These are phyloP conservation scores for Oryzias woworae DNA, from an alignment of 2,113 vertebrate species.

Conservation along the genomic window DNA sequence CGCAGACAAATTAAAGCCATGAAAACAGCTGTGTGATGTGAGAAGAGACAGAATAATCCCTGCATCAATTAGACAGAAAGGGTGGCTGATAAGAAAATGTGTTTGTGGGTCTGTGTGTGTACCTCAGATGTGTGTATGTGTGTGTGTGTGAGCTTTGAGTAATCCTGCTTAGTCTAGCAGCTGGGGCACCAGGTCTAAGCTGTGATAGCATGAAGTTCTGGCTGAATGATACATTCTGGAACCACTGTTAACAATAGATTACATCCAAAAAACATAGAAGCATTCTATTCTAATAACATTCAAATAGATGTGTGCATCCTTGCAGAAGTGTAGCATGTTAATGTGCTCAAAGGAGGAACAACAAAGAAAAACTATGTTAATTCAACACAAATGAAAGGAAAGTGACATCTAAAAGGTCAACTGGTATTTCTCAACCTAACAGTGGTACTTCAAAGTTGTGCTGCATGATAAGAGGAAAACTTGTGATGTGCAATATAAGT, in stretches of 20 bases:
- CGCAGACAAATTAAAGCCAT: slow-evolving; percentile 28
- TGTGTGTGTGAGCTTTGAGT: slow-evolving; percentile 41
- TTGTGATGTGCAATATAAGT: no score
- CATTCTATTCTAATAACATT: no score
- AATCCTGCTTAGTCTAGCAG: slow-evolving; percentile 66
- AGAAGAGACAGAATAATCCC: slow-evolving; percentile 64
- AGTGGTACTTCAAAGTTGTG: no score
- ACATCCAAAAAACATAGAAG: neutral
- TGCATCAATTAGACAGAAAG: slow-evolving; percentile 58
- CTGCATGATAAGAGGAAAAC: no score
- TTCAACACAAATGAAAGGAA: no score
- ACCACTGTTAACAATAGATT: slow-evolving; percentile 32
- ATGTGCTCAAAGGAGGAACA: no score
- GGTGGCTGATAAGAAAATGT: slow-evolving; percentile 32
- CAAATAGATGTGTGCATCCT: neutral
- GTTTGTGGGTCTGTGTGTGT: slow-evolving; percentile 21
- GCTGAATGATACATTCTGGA: slow-evolving; percentile 25
- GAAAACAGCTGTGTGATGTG: slow-evolving; percentile 56
- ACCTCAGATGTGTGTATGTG: slow-evolving; percentile 18
- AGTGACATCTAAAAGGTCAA: no score
- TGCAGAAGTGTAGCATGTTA: neutral
- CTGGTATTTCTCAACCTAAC: no score
- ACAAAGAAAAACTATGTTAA: no score
- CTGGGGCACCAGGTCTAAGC: slow-evolving; percentile 50
- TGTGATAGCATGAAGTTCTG: slow-evolving; percentile 39